phyloP scores from a whole-genome alignment of 2,113 vertebrate genomes.

The Callithrix jacchus region DNA sequence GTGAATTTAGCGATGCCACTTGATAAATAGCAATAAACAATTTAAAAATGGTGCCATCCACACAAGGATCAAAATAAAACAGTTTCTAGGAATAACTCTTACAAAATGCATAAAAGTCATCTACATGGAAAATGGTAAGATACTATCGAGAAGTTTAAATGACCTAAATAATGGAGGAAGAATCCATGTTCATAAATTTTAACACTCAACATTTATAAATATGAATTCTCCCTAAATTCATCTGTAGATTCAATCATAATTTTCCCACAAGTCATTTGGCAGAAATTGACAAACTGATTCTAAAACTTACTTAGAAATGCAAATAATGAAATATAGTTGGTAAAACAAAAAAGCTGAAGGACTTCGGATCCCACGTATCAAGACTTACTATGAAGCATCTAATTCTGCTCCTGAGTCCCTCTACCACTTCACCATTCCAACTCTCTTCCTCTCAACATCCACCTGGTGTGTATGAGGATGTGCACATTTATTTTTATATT shows the following conservation, averaged over 20 bases:
- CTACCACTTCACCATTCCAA: neutral
- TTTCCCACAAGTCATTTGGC: neutral
- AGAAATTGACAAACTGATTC: neutral
- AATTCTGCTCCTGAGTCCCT: neutral
- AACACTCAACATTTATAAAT: neutral
- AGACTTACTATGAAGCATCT: neutral
- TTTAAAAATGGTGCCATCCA: neutral
- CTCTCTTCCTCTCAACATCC: neutral
- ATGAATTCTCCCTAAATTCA: neutral
- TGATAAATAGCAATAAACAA: neutral
- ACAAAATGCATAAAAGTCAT: neutral
- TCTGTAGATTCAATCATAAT: neutral
- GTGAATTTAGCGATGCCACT: neutral
- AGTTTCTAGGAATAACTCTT: neutral
- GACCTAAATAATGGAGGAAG: neutral
- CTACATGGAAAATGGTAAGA: neutral
- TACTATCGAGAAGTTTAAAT: conserved; percentile 3
- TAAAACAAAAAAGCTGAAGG: neutral
- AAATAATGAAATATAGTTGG: neutral
- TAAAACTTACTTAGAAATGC: conserved; percentile 22
- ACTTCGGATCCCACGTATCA: neutral
- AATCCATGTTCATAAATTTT: neutral
- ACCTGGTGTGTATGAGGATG: neutral
- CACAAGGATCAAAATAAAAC: neutral
- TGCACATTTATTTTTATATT: neutral